Evolutionary conservation across 1,140 invertebrate species (phyloP), one percentile per base, ranked within the genome.

Genomic region (Diachasmimorpha longicaudata): DNA sequence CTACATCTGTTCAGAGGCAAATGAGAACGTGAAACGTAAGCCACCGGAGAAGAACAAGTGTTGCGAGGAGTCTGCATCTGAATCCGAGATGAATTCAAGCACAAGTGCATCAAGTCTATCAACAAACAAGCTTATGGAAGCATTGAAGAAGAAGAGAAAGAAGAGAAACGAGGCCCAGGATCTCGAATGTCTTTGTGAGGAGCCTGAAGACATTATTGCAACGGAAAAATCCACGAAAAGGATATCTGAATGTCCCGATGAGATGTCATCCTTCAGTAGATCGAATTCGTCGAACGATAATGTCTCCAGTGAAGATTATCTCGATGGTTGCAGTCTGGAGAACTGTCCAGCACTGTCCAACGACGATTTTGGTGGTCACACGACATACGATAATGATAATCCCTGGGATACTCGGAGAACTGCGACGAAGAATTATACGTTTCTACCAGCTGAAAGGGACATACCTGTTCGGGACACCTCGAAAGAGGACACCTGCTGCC

Each of bases 1-100:
- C 14, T 84, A 84, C 63, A 84, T 84, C 11, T 84, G 82, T 19
- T 84, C 83, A 0, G 83, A 84, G 48, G 67, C 78, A 14, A 83
- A 72, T 16, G 77, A 80, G 11, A 81, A 74, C 42, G 14, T 44
- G 1, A 75, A 79, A 66, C 79, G 79, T 66, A 78, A 72, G 19
- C n/a, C 6, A 1, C 23, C 77, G 37, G 39, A 67, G 0, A 67
- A 55, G 19, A 69, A 8, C 3, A 79, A 72, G 19, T 23, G 58
- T 36, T 66, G 37, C 39, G 23, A 77, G 0, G 73, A 75, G 9
- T 55, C 42, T 6, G 78, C 76, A 70, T 79, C 78, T 19, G 74
- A 58, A 11, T 79, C 79, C 0, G 14, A 75, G 13, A 31, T 77
- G 48, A n/a, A 76, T 16, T 75, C 74, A 14, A 68, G 69, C 11